A percentile compares a stretch with the other conserved stretches of the same genome.
These are phyloP conservation scores for Danio albolineatus DNA, from an alignment of 2,797 vertebrate genomes.

Conservation along the genomic window DNA sequence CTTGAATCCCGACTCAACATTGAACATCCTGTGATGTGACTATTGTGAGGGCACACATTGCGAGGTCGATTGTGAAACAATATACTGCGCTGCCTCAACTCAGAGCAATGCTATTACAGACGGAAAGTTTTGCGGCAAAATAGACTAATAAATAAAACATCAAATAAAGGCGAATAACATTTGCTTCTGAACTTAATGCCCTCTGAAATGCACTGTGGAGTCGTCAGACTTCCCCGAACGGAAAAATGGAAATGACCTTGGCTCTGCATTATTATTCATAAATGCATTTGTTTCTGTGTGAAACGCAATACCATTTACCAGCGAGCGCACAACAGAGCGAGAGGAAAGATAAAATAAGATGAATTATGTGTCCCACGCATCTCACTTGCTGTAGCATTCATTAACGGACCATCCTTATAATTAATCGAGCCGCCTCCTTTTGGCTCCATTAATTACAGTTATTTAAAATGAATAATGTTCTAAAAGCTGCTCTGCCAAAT, in stretches of 20 bases:
- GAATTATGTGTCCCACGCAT: slow-evolving; percentile 27
- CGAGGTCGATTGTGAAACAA: too few species aligned
- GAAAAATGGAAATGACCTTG: slow-evolving; percentile 39
- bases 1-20: too few species aligned
- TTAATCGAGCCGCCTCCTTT: slow-evolving; percentile 39
- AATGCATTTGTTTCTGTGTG: slow-evolving; percentile 44
- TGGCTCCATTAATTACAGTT: slow-evolving; percentile 35
- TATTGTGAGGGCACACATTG: too few species aligned
- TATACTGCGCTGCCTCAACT: too few species aligned
- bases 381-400: slow-evolving; percentile 30
- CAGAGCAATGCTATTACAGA: not conserved
- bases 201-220: slow-evolving; percentile 7
- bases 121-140: not conserved
- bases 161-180: not conserved
- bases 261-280: slow-evolving; percentile 40
- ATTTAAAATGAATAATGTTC: slow-evolving; percentile 20
- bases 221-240: slow-evolving; percentile 14
- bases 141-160: slow-evolving; percentile 30
- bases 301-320: slow-evolving; percentile 38
- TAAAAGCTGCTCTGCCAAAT: not conserved
- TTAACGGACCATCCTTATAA: slow-evolving; percentile 46
- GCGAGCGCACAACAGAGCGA: not conserved
- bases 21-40: too few species aligned
- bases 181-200: slow-evolving; percentile 7
- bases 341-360: slow-evolving; percentile 31